Base-by-base conservation (phyloP, 2,113 vertebrate genomes). In the Thamnaconus septentrionalis region DNA sequence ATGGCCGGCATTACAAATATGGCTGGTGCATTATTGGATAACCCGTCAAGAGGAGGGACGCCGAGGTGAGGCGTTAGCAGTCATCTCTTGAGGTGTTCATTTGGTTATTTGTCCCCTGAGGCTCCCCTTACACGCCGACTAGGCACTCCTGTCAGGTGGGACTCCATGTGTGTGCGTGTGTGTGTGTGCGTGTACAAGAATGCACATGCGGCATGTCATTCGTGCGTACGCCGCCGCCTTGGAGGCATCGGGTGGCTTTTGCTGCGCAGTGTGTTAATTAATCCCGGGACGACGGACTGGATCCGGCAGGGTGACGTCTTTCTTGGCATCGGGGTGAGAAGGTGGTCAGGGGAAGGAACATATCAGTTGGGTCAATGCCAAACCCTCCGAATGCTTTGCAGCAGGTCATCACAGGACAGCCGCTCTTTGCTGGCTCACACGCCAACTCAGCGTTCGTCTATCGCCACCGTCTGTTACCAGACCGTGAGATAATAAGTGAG, bases 191-290 rank as follows among this genome's bases (percentile, higher is more conserved):
- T 65, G 71, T 47, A 64, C 45, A 55, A 43, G 39, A 18, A 61
- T 44, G 45, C 53, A 64, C 46, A 51, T 61, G 71, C 68, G 8
- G 46, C 4, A 42, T 64, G 80, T 71, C 62, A 75, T 69, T 74
- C 81, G 84, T 53, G 77, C 68, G 66, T 46, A 46, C 6, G 56
- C n/a, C 62, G 48, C 40, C 58, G 53, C 53, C 83, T 79, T 71
- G 64, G 55, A 67, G 78, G 78, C 74, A 75, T 69, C 51, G n/a
- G 31, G 41, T 71, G 73, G 66, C 70, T 88, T 83, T 31, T 72
- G 68, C 74, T 56, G 53, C 66, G 78, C 46, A 84, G 78, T 71
- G 66, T 85, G 85, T 88, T 86, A 85, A 90, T 89, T 79, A 88
- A 84, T 82, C 82, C 82, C n/a, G 41, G 6, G 73, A 73, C 81